Evolutionary conservation across 2,797 vertebrate species (phyloP).

Genomic region (Poecilia velifera): DNA sequence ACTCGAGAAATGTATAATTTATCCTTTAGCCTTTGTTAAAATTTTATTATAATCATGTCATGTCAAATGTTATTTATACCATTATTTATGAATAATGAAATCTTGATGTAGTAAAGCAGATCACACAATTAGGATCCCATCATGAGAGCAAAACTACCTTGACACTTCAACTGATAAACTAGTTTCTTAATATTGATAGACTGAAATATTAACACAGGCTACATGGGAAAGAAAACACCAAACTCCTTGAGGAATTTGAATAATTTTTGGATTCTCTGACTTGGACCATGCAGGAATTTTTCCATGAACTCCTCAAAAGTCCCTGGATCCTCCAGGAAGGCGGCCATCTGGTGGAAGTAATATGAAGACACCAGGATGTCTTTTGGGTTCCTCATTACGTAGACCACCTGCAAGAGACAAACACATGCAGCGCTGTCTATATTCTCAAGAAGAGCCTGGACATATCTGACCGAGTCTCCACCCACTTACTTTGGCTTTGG

Average conservation of each 20-base stretch:
- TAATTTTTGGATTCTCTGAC: slow-evolving; percentile 55
- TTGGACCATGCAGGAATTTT: slow-evolving; percentile 72
- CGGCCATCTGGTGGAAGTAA: slow-evolving; percentile 85
- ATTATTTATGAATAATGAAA: background rate
- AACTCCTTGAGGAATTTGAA: background rate
- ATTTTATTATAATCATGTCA: background rate
- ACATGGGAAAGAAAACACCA: background rate
- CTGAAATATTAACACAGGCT: background rate
- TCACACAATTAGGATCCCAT: background rate
- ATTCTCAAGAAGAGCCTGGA: rapidly evolving
- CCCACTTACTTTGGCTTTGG: slow-evolving; percentile 85
- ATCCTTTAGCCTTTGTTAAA: background rate
- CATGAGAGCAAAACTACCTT: background rate
- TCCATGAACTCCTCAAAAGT: slow-evolving; percentile 84
- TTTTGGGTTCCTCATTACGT: slow-evolving; percentile 85
- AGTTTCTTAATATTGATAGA: background rate
- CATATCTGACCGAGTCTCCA: background rate
- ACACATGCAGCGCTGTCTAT: background rate
- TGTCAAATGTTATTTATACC: background rate
- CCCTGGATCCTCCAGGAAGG: slow-evolving; percentile 84
- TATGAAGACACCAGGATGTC: slow-evolving; percentile 86
- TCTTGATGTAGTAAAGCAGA: background rate
- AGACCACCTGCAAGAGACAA: slow-evolving; percentile 77
- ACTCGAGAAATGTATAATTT: background rate
- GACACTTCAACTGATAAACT: background rate